Base-by-base conservation (phyloP, 1,140 invertebrate species). In the Trypoxylus dichotomus region DNA sequence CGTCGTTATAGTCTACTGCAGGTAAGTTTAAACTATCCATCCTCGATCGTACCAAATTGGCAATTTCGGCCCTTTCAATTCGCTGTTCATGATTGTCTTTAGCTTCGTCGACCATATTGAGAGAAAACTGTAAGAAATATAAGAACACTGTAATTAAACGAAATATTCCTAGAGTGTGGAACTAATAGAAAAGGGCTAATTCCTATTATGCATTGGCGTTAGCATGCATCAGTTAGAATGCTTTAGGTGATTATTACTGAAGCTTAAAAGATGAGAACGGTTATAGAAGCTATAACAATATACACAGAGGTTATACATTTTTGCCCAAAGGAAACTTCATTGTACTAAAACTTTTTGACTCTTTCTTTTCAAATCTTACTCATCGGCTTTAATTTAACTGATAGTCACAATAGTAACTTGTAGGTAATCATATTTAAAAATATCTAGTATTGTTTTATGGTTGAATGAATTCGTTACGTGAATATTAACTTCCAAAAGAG, bases 1-100 rank as follows among this genome's bases (percentile, higher is more conserved):
- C 94, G 85, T 97, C 95, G 86, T 96, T 96, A 85, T 98, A 98
- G 83, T 98, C 95, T 42, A 94, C 92, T 0, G 92, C 90, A 0
- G 96, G 96, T 72, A 98, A 88, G 79, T 97, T 96, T 2, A 98
- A 86, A 27, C 95, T 97, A 80, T 96, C 94, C 96, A 99, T 98
- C 24, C 97, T 89, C 21, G 96, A 97, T 60, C 95, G 90, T 0
- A 98, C 97, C 79, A 98, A 87, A 85, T 98, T 98, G 0, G 95
- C 94, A 54, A 99, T 98, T 88, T 98, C 97, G 0, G 97, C 96
- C 42, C 96, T 87, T 85, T 98, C 97, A 75, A 97, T 97, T 85
- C 96, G 94, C 84, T 97, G 94, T 19, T 92, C 91, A 85, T 96
- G 94, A 84, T 95, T 95, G 85, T 96, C 93, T 74, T 92, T 89